Percentiles rank a stretch among this genome's conserved stretches.
Conservation (phyloP, 1,140 invertebrate species). For the Pseudobourletiella spinata region DNA sequence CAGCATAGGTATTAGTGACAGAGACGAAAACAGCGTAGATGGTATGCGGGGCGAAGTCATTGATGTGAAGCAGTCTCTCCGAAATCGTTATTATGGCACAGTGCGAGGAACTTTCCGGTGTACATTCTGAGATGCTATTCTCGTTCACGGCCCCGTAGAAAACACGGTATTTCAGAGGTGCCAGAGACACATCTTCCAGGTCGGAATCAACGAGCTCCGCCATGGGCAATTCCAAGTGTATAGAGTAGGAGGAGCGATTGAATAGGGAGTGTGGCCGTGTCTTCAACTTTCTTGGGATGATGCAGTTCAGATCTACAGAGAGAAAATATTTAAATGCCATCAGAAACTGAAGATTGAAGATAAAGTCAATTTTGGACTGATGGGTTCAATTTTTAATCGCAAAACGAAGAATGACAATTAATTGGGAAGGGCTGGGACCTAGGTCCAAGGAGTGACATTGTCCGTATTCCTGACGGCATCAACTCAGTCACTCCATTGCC, state of each 20-base stretch:
- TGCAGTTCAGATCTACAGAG: conserved; percentile 49
- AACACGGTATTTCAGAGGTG: conserved; percentile 58
- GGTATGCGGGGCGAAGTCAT: conserved; percentile 61
- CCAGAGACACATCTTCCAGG: conserved; percentile 47
- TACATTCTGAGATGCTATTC: conserved; percentile 30
- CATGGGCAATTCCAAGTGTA: conserved; percentile 54
- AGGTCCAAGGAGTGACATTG: conserved; percentile 59
- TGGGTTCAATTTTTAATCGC: background rate
- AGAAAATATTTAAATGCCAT: background rate
- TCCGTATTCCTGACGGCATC: conserved; percentile 38
- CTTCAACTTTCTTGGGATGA: conserved; percentile 51
- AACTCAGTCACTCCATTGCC: conserved; percentile 17
- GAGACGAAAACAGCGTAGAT: conserved; percentile 62
- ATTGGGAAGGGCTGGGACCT: conserved; percentile 66
- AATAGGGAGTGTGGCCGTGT: conserved; percentile 44
- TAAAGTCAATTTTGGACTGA: background rate
- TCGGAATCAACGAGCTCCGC: conserved; percentile 48
- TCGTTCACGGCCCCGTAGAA: conserved; percentile 48
- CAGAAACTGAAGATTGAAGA: background rate
- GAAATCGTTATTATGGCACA: conserved; percentile 40
- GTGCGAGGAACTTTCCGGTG: background rate
- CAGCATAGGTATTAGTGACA: conserved; percentile 67
- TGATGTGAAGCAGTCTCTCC: conserved; percentile 47
- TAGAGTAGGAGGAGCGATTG: conserved; percentile 50
- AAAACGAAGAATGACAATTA: conserved; percentile 22